Evolutionary conservation across 2,888 invertebrate species (phyloP), one percentile per base, ranked within the genome.

Genomic region (Actias luna): DNA sequence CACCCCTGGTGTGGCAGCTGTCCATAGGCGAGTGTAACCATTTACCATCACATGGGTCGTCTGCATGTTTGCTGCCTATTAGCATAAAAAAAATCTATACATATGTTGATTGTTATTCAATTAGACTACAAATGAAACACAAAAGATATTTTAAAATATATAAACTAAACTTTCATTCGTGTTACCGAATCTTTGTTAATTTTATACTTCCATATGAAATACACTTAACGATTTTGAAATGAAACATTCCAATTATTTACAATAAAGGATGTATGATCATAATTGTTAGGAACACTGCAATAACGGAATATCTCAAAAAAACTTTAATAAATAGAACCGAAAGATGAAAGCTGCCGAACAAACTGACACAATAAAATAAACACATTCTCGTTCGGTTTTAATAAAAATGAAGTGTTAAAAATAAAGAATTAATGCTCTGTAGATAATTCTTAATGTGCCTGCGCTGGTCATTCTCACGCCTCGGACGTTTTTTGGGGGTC

Each of bases 371-470:
- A 60, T 46, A 52, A 33, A 42, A 29, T 18, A 55, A 55, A 63
- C 60, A 42, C 52, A 36, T 63, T 55, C 36, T 55, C 39, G 31
- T 57, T 42, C 27, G 52, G 55, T 55, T 36, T 36, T 36, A 57
- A 57, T 61, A 62, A 63, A 63, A 63, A 60, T 60, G 25, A 55
- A 62, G 57, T 58, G 57, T 62, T 62, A 33, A 60, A 42, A 60
- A 63, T 63, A 63, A 63, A 63, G 52, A 64, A 77, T 82, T 83
- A 83, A 85, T 83, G 83, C 75, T 79, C 78, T 85, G 85, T 84
- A 78, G 81, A 84, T 81, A 85, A 86, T 85, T 78, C 77, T 75
- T 82, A 83, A 85, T 83, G 82, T 75, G 76, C 74, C 70, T 69
- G 77, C 80, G 79, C 76, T 77, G 76, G 70, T 73, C 74, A 75